Conservation (phyloP, 2,888 invertebrate species). For the Salticus scenicus region DNA sequence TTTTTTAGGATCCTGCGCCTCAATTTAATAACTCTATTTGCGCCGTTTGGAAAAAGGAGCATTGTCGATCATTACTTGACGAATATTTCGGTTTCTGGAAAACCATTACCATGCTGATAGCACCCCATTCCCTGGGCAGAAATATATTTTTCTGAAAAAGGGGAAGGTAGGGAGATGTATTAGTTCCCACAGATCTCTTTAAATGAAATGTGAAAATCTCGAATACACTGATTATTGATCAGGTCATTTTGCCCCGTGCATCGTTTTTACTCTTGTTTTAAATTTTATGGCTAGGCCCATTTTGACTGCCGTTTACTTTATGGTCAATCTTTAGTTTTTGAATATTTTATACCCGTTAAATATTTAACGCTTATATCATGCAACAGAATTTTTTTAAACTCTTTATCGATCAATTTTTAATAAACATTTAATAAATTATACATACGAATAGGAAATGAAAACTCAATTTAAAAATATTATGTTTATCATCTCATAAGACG, state of each 20-base stretch:
- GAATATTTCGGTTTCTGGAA: constrained; percentile 52
- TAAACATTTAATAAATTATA: constrained; percentile 29
- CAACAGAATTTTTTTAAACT: constrained; percentile 28
- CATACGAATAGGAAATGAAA: constrained; percentile 6
- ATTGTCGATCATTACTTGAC: constrained; percentile 64
- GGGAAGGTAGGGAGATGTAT: constrained; percentile 32
- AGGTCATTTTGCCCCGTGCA: constrained; percentile 17
- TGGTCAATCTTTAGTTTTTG: constrained; percentile 56
- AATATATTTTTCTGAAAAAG: constrained; percentile 38
- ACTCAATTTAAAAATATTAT: too few relatives aligned
- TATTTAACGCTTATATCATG: constrained; percentile 57
- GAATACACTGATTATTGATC: constrained; percentile 62
- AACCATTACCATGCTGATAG: constrained; percentile 64
- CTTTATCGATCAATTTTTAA: constrained; percentile 45
- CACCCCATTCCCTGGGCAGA: constrained; percentile 32
- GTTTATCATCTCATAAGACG: too few relatives aligned
- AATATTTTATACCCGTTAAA: too few relatives aligned
- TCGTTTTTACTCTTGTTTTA: constrained; percentile 60
- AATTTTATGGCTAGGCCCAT: constrained; percentile 52
- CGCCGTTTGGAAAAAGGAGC: constrained; percentile 35
- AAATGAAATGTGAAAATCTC: constrained; percentile 21
- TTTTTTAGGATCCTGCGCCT: neutral
- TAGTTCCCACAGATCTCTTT: constrained; percentile 21
- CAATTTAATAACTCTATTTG: constrained; percentile 57
- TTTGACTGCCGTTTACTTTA: constrained; percentile 58